Base-by-base conservation (phyloP, 2,888 invertebrate genomes). In the Melikaiella ostensackeni region DNA sequence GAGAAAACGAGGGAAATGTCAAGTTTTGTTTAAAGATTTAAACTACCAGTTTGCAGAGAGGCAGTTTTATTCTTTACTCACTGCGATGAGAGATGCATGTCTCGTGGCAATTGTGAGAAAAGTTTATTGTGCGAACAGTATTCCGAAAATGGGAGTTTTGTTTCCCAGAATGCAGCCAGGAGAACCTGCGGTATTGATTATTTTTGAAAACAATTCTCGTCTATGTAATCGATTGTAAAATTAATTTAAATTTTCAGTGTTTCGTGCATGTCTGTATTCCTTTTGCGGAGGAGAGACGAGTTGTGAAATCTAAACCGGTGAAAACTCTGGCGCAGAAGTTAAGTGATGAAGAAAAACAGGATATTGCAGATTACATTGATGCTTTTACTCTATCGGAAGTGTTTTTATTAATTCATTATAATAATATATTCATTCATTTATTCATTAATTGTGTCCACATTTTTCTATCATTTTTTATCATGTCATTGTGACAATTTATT, bases 91-190 rank as follows among this genome's bases (percentile, higher is more conserved):
- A 46, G 55, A 79, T 11, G 59, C 59, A 9, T 27, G 79, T 46
- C 79, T 75, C 30, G 80, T 46, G 27, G 83, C 80, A 13, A 76
- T 83, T 30, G 80, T 81, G 9, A 76, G 80, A 50, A 83, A 80
- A 75, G 79, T 81, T 64, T 79, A 81, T 73, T 42, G 27, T 1
- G 11, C 75, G 11, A 79, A 79, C 73, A 76, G 33, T 63, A 5
- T 76, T 16, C 81, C 83, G 5, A 81, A 76, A 79, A 81, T 81
- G 80, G 83, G 81, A 50, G 62, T 79, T 35, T 66, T 83, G 24
- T 83, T 81, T 77, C 83, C 83, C 11, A 78, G 76, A 77, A 16
- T 79, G 3, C 75, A 75, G 9, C 61, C 77, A 27, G 79, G 77
- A 57, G 77, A 81, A 19, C 57, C 78, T 16, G 77, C 77, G 79